Percentiles rank a stretch among this genome's conserved stretches.
phyloP scores from a whole-genome alignment of 2,888 invertebrate genomes.

The Melinaea marsaeus region DNA sequence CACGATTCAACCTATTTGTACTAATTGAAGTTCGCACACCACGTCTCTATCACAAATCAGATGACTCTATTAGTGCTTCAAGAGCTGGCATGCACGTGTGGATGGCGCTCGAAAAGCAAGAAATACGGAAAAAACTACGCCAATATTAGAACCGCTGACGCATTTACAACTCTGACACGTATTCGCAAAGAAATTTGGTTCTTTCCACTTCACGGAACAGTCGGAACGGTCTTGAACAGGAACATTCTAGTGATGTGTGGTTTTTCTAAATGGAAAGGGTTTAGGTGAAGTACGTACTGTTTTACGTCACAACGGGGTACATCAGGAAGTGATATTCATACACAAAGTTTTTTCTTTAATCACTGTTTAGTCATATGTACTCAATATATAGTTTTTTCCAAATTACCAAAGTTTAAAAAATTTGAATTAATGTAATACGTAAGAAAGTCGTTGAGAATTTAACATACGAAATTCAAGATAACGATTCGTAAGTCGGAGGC shows the following conservation, averaged over 20 bases:
- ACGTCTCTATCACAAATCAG: slow-evolving; percentile 14
- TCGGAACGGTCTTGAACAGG: no score
- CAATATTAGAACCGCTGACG: slow-evolving; percentile 23
- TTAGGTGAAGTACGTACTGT: background rate
- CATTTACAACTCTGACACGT: slow-evolving; percentile 17
- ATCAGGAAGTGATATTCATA: slow-evolving; percentile 10
- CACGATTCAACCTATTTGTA: slow-evolving; percentile 14
- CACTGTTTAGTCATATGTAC: no score
- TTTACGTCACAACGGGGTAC: slow-evolving; percentile 18
- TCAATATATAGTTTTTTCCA: no score
- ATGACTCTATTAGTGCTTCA: slow-evolving; percentile 8
- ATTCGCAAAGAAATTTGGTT: slow-evolving; percentile 6
- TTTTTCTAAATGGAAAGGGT: no score
- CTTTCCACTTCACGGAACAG: no score
- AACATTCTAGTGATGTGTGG: no score
- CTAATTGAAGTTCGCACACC: slow-evolving; percentile 21
- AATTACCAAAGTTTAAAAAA: no score
- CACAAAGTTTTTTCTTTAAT: no score
- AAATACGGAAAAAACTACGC: slow-evolving; percentile 28
- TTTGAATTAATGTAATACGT: no score
- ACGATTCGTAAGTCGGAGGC: background rate
- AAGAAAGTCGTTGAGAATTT: no score
- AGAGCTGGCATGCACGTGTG: slow-evolving; percentile 15
- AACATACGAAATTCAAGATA: background rate
- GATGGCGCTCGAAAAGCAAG: slow-evolving; percentile 35